phyloP scores from a whole-genome alignment of 2,888 invertebrate species.

The Tiliacea citrago region DNA sequence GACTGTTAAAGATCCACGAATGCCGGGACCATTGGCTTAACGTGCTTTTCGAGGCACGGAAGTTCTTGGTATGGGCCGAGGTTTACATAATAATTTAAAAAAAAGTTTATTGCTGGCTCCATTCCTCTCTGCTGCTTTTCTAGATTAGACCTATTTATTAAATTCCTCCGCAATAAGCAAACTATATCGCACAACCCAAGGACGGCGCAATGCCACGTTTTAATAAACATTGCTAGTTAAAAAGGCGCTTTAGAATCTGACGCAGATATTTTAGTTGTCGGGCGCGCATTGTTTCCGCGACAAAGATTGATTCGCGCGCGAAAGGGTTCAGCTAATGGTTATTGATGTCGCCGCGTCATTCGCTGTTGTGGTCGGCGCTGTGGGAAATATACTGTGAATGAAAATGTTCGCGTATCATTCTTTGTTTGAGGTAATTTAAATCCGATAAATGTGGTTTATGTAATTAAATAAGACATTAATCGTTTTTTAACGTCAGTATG shows the following conservation, averaged over 20 bases:
- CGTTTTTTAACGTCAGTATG: not conserved
- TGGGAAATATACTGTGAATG: constrained; percentile 40
- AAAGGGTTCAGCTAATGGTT: constrained; percentile 70
- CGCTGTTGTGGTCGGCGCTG: constrained; percentile 48
- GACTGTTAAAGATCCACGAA: too few relatives aligned
- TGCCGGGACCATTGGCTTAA: too few relatives aligned
- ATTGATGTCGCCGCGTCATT: constrained; percentile 61
- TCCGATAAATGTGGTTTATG: constrained; percentile 31
- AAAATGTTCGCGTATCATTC: constrained; percentile 43
- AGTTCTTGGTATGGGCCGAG: too few relatives aligned
- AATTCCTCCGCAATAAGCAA: constrained; percentile 4
- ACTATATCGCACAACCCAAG: constrained; percentile 27
- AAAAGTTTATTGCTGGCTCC: not conserved
- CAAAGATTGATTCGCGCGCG: constrained; percentile 67
- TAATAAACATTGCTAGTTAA: constrained; percentile 67
- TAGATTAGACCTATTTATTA: constrained; percentile 24
- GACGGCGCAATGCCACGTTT: constrained; percentile 39
- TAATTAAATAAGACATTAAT: constrained; percentile 24
- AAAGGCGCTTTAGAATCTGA: constrained; percentile 59
- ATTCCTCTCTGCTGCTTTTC: constrained; percentile 6
- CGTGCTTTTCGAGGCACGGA: too few relatives aligned
- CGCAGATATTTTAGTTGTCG: constrained; percentile 62
- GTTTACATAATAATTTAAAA: not conserved
- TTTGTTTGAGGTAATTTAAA: constrained; percentile 48
- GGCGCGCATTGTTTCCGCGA: constrained; percentile 66